phyloP scores from a whole-genome alignment of 2,113 vertebrate genomes.

The Cervus canadensis region DNA sequence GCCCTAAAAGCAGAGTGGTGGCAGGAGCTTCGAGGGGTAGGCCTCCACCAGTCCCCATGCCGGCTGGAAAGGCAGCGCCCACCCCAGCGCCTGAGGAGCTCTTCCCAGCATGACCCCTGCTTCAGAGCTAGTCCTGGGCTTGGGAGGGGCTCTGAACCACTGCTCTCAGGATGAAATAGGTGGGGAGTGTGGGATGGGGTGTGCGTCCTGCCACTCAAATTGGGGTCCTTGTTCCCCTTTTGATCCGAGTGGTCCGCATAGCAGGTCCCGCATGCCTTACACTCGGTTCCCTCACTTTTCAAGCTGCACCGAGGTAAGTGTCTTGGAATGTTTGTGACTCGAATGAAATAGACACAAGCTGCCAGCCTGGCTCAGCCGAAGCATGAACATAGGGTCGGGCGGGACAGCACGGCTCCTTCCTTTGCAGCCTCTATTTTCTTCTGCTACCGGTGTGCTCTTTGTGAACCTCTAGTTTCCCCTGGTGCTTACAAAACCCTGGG shows the following conservation, averaged over 20 bases:
- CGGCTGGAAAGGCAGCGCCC: fast-evolving
- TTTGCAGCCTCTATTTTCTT: background rate
- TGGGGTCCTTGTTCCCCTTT: background rate
- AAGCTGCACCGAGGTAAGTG: background rate
- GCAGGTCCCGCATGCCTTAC: fast-evolving
- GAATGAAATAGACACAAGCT: background rate
- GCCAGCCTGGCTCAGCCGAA: too few relatives aligned
- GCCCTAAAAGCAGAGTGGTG: fast-evolving
- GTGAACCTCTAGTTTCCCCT: background rate
- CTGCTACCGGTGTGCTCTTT: background rate
- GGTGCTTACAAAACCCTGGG: background rate
- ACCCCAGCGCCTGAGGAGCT: background rate
- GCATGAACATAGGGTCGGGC: background rate
- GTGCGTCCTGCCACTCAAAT: background rate
- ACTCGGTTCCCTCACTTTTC: background rate
- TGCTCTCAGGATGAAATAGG: background rate
- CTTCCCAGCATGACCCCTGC: background rate
- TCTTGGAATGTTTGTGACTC: background rate
- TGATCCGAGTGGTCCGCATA: fast-evolving
- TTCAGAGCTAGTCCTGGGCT: too few relatives aligned
- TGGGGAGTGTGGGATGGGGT: background rate
- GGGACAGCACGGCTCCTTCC: background rate
- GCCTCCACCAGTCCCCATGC: fast-evolving
- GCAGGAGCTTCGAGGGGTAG: background rate
- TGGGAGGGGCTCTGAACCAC: background rate